These are phyloP conservation scores for Sycophila texana DNA, from an alignment of 2,888 invertebrate species.

Conservation along the genomic window DNA sequence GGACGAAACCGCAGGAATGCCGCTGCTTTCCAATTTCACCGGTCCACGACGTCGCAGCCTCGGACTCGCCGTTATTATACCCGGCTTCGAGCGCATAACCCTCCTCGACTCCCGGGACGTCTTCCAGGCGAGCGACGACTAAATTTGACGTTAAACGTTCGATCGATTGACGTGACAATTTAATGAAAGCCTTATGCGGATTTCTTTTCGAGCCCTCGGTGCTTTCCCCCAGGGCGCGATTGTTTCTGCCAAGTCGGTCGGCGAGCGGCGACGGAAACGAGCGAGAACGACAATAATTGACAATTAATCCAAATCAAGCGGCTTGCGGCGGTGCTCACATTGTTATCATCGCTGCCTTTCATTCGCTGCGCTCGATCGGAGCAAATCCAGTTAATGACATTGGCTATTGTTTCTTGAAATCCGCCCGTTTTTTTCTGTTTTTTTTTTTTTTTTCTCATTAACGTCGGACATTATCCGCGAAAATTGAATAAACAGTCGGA, in stretches of 20 bases:
- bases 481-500: no score
- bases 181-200: background rate
- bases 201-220: no score
- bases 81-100: background rate
- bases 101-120: background rate
- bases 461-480: no score
- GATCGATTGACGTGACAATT: constrained; percentile 1
- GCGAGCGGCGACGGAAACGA: no score
- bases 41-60: constrained; percentile 30
- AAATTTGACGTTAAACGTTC: background rate
- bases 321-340: background rate
- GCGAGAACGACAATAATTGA: no score
- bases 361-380: background rate
- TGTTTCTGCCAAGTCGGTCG: no score
- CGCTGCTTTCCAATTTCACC: constrained; percentile 57
- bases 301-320: constrained; percentile 8
- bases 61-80: constrained; percentile 25
- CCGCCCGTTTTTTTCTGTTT: background rate
- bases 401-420: background rate
- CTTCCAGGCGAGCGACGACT: background rate
- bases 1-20: constrained; percentile 52
- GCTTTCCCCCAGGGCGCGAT: no score
- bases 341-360: background rate
- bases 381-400: background rate
- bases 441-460: no score